These are phyloP conservation scores for Acrocyrtus sp. DNA, from an alignment of 2,888 invertebrate genomes.

Conservation along the genomic window DNA sequence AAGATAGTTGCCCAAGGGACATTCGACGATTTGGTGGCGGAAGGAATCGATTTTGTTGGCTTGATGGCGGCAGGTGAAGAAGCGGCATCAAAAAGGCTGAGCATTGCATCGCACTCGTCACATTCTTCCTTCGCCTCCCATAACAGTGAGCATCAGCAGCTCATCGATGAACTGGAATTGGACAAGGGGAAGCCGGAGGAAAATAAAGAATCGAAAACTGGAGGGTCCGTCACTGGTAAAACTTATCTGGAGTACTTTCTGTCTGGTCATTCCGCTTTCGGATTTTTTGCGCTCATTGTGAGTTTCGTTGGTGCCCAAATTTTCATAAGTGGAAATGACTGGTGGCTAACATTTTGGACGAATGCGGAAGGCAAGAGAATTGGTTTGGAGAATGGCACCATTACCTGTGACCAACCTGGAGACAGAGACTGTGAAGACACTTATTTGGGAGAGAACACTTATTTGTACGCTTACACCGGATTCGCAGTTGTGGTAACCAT, in stretches of 20 bases:
- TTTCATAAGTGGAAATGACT: conserved; percentile 38
- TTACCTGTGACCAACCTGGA: neutral
- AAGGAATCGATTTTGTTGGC: conserved; percentile 64
- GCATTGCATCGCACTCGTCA: neutral
- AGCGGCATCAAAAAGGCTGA: conserved; percentile 2
- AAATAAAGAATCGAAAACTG: conserved; percentile 50
- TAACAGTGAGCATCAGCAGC: neutral
- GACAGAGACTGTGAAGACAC: conserved; percentile 17
- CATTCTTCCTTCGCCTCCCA: too few relatives aligned
- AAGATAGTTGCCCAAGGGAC: conserved; percentile 72
- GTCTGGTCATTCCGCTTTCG: conserved; percentile 43
- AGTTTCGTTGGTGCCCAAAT: conserved; percentile 43
- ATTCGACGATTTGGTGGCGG: conserved; percentile 70
- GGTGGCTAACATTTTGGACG: conserved; percentile 54
- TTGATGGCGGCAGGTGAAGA: conserved; percentile 64
- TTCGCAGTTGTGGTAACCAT: conserved; percentile 64
- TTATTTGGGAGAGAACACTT: conserved; percentile 63
- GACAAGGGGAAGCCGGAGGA: conserved; percentile 37
- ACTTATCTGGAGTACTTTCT: conserved; percentile 68
- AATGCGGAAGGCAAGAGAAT: conserved; percentile 31
- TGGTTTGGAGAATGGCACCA: conserved; percentile 14
- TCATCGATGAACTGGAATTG: neutral
- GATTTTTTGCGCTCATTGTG: conserved; percentile 11
- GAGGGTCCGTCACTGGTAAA: conserved; percentile 54
- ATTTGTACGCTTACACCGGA: conserved; percentile 65